These are phyloP conservation scores for Acanthosepion pharaonis DNA, from an alignment of 2,888 invertebrate species.

Conservation along the genomic window DNA sequence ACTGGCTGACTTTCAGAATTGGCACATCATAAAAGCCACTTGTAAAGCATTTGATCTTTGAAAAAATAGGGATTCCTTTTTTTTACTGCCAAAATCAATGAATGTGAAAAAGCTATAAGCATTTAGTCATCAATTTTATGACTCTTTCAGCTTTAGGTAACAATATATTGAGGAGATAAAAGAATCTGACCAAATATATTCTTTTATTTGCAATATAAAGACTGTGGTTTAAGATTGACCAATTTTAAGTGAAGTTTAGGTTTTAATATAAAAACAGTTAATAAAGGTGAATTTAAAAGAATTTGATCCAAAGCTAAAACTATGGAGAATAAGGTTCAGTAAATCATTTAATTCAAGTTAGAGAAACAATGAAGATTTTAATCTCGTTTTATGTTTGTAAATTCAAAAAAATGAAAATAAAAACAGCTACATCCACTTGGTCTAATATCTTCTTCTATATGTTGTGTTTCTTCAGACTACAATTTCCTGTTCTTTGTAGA, in stretches of 20 bases:
- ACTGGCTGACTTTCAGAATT: background rate
- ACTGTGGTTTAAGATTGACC: background rate
- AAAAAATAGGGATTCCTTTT: conserved; percentile 1
- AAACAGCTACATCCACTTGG: too few species aligned
- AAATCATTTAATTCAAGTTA: too few species aligned
- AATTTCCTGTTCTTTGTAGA: too few species aligned
- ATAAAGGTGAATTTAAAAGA: too few species aligned
- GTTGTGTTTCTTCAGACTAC: too few species aligned
- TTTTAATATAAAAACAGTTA: background rate
- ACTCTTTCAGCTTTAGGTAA: background rate
- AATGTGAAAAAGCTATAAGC: background rate
- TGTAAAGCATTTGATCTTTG: background rate
- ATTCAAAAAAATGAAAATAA: background rate
- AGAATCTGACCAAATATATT: background rate
- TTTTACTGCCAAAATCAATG: background rate
- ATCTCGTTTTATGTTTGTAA: background rate
- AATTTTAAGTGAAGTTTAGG: background rate
- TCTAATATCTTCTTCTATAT: too few species aligned
- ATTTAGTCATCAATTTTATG: background rate
- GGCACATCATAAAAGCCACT: background rate
- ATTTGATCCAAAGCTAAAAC: too few species aligned
- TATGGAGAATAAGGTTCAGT: too few species aligned
- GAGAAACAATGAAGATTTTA: too few species aligned
- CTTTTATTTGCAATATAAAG: background rate
- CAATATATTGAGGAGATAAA: background rate